Evolutionary conservation across 2,113 vertebrate genomes (phyloP), one percentile per base, ranked within the genome.

Genomic region (Oryzias woworae): DNA sequence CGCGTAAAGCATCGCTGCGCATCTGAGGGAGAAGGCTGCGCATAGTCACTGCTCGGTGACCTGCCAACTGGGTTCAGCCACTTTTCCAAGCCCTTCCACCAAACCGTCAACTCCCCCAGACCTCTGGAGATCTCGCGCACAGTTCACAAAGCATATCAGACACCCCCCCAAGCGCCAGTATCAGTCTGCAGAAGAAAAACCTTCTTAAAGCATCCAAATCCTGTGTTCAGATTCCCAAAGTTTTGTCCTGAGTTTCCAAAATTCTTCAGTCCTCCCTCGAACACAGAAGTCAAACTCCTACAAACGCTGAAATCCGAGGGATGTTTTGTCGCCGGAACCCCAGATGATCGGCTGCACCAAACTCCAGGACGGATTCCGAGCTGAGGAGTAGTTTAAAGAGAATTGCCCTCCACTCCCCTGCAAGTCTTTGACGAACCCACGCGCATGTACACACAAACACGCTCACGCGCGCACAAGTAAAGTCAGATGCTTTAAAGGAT

Each of bases 381-480:
- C 75, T 81, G 78, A 83, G 80, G 80, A 89, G 75, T 87, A 78
- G 87, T 84, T 82, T 64, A 82, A 84, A 86, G 65, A 83, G 78
- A 84, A 74, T 77, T 84, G 77, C 75, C 81, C 82, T 80, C 68
- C 85, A 78, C 78, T 83, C 81, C 85, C 82, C 78, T 84, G 81
- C 67, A 47, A 81, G 73, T 75, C 75, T 49, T 69, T 53, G 28
- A 51, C 63, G 36, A 59, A 69, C 73, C 16, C 73, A 64, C 71
- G 45, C 69, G 54, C 80, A 53, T n/a, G 22, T 23, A 46, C 7
- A 16, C 52, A 64, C 49, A 20, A 41, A 43, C 62, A 4, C 36
- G 45, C 65, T 44, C 48, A 53, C 22, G 14, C 68, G 7, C 47
- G 49, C 58, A 69, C 66, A 44, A 45, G 23, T 56, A 58, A 58